Evolutionary conservation across 2,113 vertebrate genomes (phyloP), one percentile per base, ranked within the genome.

Genomic region (Entosphenus tridentatus): DNA sequence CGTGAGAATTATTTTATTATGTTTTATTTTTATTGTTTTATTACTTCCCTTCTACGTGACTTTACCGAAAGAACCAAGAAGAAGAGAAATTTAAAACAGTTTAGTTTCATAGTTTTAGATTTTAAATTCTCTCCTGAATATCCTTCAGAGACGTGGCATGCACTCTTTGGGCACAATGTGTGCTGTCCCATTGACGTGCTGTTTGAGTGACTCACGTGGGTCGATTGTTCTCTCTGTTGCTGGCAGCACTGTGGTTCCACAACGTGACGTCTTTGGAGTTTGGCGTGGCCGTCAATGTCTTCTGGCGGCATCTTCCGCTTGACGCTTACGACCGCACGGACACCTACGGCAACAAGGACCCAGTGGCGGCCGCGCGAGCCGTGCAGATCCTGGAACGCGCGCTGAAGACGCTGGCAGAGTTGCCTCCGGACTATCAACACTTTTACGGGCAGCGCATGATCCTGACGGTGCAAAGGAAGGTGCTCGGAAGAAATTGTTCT

Each of bases 401-500:
- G 2, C 75, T 96, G 67, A 81, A 80, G 74, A 75, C 79, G 5
- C 79, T 97, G 70, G 87, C 87, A 10, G 81, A 89, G 57, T 81
- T 97, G 3, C 91, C 88, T 2, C 80, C 83, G 3, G 90, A 95
- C 67, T 91, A 97, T 10, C 79, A 78, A 57, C 89, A 95, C 79
- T 96, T 97, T 72, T 97, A 96, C 56, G 93, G 86, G 1, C 84
- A 89, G 11, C 81, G 83, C 16, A 96, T 97, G 93, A 86, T 90
- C 55, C 79, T 87, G 74, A 81, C 80, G 9, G 86, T 96, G 73
- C 86, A 88, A 72, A 81, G 80, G 71, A 81, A 82, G 75, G 83
- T 2, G 62, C 39, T 39, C 39, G 6, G 39, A 7, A 39, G 39
- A 39, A 39, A 39, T 39, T 39, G 39, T 7, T 39, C 39, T 39